Evolutionary conservation across 2,888 invertebrate genomes (phyloP), one percentile per base, ranked within the genome.

Genomic region (Drosophila testacea): DNA sequence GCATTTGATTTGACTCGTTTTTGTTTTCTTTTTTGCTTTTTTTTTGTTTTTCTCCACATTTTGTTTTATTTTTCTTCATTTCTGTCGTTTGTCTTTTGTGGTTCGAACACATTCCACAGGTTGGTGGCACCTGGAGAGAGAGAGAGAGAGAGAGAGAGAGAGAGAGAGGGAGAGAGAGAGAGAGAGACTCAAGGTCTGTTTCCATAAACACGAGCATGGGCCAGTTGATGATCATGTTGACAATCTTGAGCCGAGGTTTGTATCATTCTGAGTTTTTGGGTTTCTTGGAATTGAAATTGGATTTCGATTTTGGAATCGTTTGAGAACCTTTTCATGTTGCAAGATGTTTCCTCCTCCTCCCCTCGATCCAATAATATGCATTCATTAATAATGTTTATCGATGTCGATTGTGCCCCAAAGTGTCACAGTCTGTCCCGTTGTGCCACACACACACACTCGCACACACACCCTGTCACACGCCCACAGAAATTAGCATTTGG

Each of bases 171-270:
- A n/a, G n/a, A n/a, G n/a, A n/a, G n/a, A n/a, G n/a, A 22, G 22
- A 22, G 42, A 22, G 42, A 10, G 47, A 39, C 28, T 41, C 54
- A 55, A 55, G 55, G 55, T 55, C 51, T 61, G 54, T 22, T 22
- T 6, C 9, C 42, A 34, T 10, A 34, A 60, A 44, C 30, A 34
- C 38, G 38, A 38, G 39, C 41, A 50, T 34, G 67, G 55, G 50
- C 52, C 54, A 57, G 61, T 73, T 87, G 88, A 88, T 90, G 89
- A 90, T 86, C 88, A 86, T 88, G 90, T 90, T 90, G 90, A 90
- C 90, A 89, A 85, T 88, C 80, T 79, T 73, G 57, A 55, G 71
- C 30, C 42, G 64, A 60, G 55, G 52, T 65, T 66, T 41, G 28
- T 62, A 62, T 59, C 47, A 47, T 36, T n/a, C 47, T 34, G 36